Percentiles rank a stretch among this genome's conserved stretches.
Conservation (phyloP, 2,113 vertebrate genomes). For the Chionis minor region DNA sequence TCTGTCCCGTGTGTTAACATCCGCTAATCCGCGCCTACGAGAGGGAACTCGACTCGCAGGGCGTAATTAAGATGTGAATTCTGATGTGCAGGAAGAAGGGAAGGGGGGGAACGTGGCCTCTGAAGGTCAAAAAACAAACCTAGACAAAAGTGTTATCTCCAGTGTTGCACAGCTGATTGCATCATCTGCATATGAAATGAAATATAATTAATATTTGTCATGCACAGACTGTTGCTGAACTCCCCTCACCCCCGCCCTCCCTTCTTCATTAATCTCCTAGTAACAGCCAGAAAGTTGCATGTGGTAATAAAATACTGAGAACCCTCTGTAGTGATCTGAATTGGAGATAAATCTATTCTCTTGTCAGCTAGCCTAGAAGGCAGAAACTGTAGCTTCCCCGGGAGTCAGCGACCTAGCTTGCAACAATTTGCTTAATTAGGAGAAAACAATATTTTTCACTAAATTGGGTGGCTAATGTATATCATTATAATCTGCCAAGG, state of each 20-base stretch:
- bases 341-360: slow-evolving; percentile 13
- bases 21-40: not conserved
- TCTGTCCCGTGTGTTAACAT: not conserved
- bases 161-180: not conserved
- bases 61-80: not conserved
- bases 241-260: not conserved
- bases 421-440: slow-evolving; percentile 34
- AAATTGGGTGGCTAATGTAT: not conserved
- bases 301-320: not conserved
- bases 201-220: slow-evolving; percentile 13
- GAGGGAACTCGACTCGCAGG: not conserved
- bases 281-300: not conserved
- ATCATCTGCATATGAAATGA: slow-evolving; percentile 44
- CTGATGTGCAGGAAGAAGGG: not conserved
- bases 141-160: not conserved
- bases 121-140: slow-evolving; percentile 49
- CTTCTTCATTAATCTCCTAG: not conserved
- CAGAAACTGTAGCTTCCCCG: not conserved
- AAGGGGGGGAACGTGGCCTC: not conserved
- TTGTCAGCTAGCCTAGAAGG: slow-evolving; percentile 4
- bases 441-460: slow-evolving; percentile 17
- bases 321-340: not conserved
- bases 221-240: not conserved
- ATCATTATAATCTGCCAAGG: not conserved
- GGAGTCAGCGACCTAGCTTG: not conserved